phyloP scores from a whole-genome alignment of 1,140 invertebrate species.

The Proctacanthus coquilletti region DNA sequence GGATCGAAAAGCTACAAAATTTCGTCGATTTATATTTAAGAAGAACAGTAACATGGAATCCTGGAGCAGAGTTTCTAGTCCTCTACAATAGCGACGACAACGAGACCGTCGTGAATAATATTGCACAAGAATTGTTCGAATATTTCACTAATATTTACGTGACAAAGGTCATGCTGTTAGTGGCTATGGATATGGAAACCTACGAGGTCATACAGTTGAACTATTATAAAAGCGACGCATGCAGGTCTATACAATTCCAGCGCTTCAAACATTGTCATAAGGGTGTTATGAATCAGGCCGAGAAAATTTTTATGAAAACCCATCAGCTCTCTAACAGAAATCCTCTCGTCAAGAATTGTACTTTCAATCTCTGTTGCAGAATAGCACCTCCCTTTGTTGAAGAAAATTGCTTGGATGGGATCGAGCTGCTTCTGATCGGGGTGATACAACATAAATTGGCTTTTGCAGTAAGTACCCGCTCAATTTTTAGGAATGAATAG shows the following conservation, averaged over 20 bases:
- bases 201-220: slow-evolving; percentile 23
- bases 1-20: slow-evolving; percentile 8
- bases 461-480: slow-evolving; percentile 15
- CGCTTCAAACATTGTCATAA: slow-evolving; percentile 16
- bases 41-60: slow-evolving; percentile 21
- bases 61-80: slow-evolving; percentile 20
- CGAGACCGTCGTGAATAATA: slow-evolving; percentile 7
- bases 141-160: slow-evolving; percentile 17
- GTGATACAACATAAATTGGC: slow-evolving; percentile 19
- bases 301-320: not conserved
- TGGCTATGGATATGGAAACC: slow-evolving; percentile 10
- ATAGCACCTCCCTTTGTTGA: slow-evolving; percentile 24
- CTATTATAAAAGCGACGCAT: slow-evolving; percentile 21
- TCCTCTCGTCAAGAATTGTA: slow-evolving; percentile 16
- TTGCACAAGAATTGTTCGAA: slow-evolving; percentile 15
- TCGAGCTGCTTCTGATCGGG: slow-evolving; percentile 20
- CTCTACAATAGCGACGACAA: slow-evolving; percentile 15
- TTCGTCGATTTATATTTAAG: slow-evolving; percentile 13
- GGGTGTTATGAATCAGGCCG: slow-evolving; percentile 9
- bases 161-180: slow-evolving; percentile 22
- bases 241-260: slow-evolving; percentile 14
- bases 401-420: slow-evolving; percentile 16
- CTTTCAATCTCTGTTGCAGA: slow-evolving; percentile 21
- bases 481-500: too few relatives aligned
- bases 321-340: not conserved